These are phyloP conservation scores for Falco biarmicus DNA, from an alignment of 2,797 vertebrate species.

Conservation along the genomic window DNA sequence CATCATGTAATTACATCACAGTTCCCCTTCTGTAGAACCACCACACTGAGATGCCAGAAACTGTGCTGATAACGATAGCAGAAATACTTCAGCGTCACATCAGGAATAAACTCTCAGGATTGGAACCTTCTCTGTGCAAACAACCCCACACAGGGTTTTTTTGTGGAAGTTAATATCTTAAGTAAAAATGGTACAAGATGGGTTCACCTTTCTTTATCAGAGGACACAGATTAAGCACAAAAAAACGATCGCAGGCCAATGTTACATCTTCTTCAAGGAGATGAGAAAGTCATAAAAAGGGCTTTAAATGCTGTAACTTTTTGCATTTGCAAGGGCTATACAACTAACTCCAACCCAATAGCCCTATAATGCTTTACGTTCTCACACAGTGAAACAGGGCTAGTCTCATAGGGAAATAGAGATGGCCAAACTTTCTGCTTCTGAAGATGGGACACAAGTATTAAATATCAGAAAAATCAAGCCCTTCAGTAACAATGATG, in stretches of 20 bases:
- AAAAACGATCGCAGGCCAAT: neutral
- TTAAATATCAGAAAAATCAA: neutral
- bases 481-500: neutral
- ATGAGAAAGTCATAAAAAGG: neutral
- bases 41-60: neutral
- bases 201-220: neutral
- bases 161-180: neutral
- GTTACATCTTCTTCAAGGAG: neutral
- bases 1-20: neutral
- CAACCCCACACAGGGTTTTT: neutral
- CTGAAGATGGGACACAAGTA: neutral
- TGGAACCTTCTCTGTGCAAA: neutral
- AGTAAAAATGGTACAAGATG: neutral
- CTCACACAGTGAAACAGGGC: neutral
- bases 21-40: neutral
- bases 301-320: neutral
- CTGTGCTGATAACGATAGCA: neutral
- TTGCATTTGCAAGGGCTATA: neutral
- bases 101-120: neutral
- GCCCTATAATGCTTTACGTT: neutral
- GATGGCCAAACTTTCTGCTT: neutral
- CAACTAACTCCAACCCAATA: neutral
- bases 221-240: neutral
- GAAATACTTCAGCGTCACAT: neutral
- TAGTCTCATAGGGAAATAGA: neutral